Conservation (phyloP, 2,888 invertebrate genomes). For the Cephus runcator region DNA sequence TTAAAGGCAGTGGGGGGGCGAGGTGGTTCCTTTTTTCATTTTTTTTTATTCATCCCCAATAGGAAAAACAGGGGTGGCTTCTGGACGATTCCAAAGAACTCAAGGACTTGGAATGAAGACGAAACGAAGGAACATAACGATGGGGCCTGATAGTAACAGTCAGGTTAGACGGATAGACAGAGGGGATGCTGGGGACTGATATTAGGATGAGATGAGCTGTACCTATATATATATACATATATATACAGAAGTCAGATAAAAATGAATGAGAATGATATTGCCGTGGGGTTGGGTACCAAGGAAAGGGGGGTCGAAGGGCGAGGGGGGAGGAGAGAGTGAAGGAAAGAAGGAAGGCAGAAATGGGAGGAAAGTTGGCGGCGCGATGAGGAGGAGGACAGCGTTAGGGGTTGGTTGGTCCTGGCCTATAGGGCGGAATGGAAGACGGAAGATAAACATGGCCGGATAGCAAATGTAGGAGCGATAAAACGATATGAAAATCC, state of each 20-base stretch:
- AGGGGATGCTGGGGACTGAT: neutral
- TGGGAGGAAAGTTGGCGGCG: conserved; percentile 15
- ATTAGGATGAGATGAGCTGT: neutral
- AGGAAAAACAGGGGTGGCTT: neutral
- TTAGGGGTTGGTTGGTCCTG: conserved; percentile 3
- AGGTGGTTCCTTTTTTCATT: neutral
- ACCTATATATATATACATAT: neutral
- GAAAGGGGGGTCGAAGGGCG: conserved; percentile 17
- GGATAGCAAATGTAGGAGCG: conserved; percentile 46
- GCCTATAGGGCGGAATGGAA: conserved; percentile 21
- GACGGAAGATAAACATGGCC: conserved; percentile 43
- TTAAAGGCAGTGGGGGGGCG: neutral
- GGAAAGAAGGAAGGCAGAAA: conserved; percentile 16
- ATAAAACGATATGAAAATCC: conserved; percentile 49
- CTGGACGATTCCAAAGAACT: neutral
- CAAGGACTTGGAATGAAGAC: neutral
- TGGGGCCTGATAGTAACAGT: neutral
- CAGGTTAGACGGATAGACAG: neutral
- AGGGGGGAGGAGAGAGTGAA: conserved; percentile 12
- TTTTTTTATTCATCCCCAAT: neutral
- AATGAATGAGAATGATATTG: conserved; percentile 48
- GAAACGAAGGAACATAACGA: neutral
- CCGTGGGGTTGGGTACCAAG: conserved; percentile 23
- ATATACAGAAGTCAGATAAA: conserved; percentile 29
- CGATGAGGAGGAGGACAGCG: conserved; percentile 7